A percentile compares a stretch with the other conserved stretches of the same genome.
Evolutionary conservation across 1,140 invertebrate genomes (phyloP).

Genomic region (Hyphantria cunea): DNA sequence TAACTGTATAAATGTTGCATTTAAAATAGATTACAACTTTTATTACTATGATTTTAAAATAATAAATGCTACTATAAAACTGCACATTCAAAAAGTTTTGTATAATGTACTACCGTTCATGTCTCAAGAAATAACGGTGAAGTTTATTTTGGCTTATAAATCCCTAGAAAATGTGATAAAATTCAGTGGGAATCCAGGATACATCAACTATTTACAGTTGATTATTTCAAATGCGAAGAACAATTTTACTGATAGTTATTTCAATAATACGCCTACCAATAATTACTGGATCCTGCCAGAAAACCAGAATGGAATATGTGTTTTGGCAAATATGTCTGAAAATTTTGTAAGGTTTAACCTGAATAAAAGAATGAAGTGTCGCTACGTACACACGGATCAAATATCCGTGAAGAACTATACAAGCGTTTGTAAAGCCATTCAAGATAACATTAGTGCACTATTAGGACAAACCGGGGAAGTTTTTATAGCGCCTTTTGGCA

Average conservation of each 20-base stretch:
- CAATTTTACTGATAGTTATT: constrained; percentile 63
- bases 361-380: constrained; percentile 60
- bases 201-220: constrained; percentile 50
- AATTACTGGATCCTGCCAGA: constrained; percentile 43
- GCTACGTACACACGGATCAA: constrained; percentile 35
- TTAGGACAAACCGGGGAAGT: constrained; percentile 43
- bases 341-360: constrained; percentile 54
- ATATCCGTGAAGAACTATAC: constrained; percentile 42
- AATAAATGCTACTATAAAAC: constrained; percentile 51
- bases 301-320: constrained; percentile 56
- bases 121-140: constrained; percentile 55
- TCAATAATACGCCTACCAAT: constrained; percentile 36
- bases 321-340: constrained; percentile 40
- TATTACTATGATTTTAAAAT: constrained; percentile 58
- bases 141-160: constrained; percentile 56
- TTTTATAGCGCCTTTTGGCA: constrained; percentile 58
- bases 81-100: constrained; percentile 45
- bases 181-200: constrained; percentile 67
- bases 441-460: constrained; percentile 45
- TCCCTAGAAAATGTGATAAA: constrained; percentile 46
- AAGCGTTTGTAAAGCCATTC: constrained; percentile 48
- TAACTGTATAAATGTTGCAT: constrained; percentile 56
- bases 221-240: constrained; percentile 48
- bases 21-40: constrained; percentile 57
- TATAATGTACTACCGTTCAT: constrained; percentile 39